These are phyloP conservation scores for Patiria pectinifera DNA, from an alignment of 53 echinoderm and acorn worm species.

Conservation along the genomic window DNA sequence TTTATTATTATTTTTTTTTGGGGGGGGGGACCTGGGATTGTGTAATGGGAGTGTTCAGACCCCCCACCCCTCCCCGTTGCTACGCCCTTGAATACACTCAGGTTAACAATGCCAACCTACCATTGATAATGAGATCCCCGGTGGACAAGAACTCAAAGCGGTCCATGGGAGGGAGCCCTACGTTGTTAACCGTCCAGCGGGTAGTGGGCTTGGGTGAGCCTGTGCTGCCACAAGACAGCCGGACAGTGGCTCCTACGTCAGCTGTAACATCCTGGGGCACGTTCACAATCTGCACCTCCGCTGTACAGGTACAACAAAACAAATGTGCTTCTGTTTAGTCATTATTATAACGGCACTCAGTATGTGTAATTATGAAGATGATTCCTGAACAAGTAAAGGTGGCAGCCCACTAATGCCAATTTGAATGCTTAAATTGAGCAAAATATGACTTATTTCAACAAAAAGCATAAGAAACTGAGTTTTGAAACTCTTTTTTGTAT, in stretches of 20 bases:
- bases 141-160: constrained; percentile 65
- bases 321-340: too few relatives aligned
- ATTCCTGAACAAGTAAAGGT: too few relatives aligned
- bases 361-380: too few relatives aligned
- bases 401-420: too few relatives aligned
- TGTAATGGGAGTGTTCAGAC: not conserved
- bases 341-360: not conserved
- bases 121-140: constrained; percentile 82
- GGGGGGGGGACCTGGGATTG: too few relatives aligned
- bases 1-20: too few relatives aligned
- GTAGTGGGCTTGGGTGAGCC: constrained; percentile 90
- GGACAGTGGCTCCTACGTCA: constrained; percentile 70
- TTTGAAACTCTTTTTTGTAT: too few relatives aligned
- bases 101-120: constrained; percentile 38
- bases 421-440: too few relatives aligned
- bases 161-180: constrained; percentile 61
- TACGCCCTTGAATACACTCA: not conserved
- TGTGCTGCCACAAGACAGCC: constrained; percentile 77
- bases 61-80: not conserved
- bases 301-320: constrained; percentile 40
- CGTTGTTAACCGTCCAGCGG: constrained; percentile 80
- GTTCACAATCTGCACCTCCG: constrained; percentile 82
- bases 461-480: too few relatives aligned
- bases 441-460: too few relatives aligned
- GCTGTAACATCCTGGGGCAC: constrained; percentile 71